phyloP scores from a whole-genome alignment of 2,113 vertebrate genomes.

The Planiliza haematocheilus region DNA sequence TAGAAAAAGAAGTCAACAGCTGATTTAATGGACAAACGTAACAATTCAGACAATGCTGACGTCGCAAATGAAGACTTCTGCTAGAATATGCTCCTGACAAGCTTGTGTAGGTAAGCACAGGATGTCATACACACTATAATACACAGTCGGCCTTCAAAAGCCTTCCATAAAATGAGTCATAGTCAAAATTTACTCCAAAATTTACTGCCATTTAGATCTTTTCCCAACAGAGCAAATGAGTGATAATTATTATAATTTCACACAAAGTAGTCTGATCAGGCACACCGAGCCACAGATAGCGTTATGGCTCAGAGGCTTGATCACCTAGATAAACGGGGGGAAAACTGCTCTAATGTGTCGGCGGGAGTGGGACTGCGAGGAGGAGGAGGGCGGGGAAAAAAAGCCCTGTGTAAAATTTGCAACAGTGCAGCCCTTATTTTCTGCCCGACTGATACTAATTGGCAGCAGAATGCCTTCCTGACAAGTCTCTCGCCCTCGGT shows the following conservation, averaged over 20 bases:
- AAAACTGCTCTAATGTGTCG: constrained; percentile 41
- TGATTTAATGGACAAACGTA: background rate
- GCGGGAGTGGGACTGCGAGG: background rate
- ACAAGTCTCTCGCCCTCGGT: constrained; percentile 62
- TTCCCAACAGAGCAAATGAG: constrained; percentile 39
- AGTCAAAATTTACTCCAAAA: background rate
- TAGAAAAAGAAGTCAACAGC: too few relatives aligned
- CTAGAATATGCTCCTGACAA: background rate
- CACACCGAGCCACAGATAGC: constrained; percentile 22
- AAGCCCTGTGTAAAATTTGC: constrained; percentile 51
- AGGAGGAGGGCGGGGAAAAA: background rate
- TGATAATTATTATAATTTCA: constrained; percentile 57
- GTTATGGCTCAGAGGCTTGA: constrained; percentile 49
- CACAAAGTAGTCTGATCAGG: constrained; percentile 53
- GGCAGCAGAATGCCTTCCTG: constrained; percentile 76
- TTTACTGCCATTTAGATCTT: constrained; percentile 15
- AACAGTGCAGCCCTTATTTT: constrained; percentile 69
- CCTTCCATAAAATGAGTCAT: background rate
- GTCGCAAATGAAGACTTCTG: too few relatives aligned
- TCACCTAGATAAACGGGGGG: constrained; percentile 36
- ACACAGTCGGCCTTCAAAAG: too few relatives aligned
- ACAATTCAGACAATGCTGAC: too few relatives aligned
- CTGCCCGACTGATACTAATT: constrained; percentile 77
- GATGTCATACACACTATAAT: too few relatives aligned
- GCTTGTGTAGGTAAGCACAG: background rate